phyloP scores from a whole-genome alignment of 2,888 invertebrate species.

The Dinocampus coccinellae region DNA sequence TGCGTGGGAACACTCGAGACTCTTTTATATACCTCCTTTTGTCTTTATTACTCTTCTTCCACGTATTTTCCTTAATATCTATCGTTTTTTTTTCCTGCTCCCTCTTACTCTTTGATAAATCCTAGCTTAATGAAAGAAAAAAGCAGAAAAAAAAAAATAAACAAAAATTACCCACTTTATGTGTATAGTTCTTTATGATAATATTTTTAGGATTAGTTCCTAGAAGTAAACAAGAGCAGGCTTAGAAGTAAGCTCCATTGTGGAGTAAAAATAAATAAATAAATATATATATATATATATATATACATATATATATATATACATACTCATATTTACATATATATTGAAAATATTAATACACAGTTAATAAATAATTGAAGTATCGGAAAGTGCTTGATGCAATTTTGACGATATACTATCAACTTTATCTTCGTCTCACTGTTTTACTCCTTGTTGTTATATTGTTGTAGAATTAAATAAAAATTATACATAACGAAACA shows the following conservation, averaged over 20 bases:
- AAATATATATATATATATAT: constrained; percentile 16
- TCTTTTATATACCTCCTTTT: background rate
- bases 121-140: background rate
- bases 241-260: constrained; percentile 30
- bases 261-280: constrained; percentile 21
- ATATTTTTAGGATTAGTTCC: constrained; percentile 14
- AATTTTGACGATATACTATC: background rate
- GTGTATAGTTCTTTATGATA: constrained; percentile 1
- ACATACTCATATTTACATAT: constrained; percentile 9
- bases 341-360: constrained; percentile 20
- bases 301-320: constrained; percentile 13
- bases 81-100: background rate
- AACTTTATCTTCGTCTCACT: constrained; percentile 6
- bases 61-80: background rate
- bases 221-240: constrained; percentile 36
- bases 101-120: background rate
- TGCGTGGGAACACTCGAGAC: background rate
- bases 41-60: background rate
- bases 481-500: constrained; percentile 22
- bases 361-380: background rate
- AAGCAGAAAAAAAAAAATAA: background rate
- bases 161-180: background rate
- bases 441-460: constrained; percentile 35
- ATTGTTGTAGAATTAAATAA: constrained; percentile 45
- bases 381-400: background rate